These are phyloP conservation scores for Leptura quadrifasciata DNA, from an alignment of 2,888 invertebrate species.

Conservation along the genomic window DNA sequence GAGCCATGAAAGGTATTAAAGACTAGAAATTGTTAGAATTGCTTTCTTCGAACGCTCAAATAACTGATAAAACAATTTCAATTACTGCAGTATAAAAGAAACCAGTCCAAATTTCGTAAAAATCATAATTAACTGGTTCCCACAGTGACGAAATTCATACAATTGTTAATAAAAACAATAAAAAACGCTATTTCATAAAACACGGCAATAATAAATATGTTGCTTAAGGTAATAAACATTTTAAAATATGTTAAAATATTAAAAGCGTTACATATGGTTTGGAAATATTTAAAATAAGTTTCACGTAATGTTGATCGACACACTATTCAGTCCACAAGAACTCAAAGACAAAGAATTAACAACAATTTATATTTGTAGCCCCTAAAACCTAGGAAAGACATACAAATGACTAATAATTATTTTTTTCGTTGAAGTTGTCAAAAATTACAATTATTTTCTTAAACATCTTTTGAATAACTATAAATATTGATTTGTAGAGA, in stretches of 20 bases:
- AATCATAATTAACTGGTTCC: conserved; percentile 56
- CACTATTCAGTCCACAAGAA: background rate
- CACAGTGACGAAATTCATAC: conserved; percentile 62
- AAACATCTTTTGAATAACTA: too few relatives aligned
- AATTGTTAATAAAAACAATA: conserved; percentile 63
- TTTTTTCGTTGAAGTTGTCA: too few relatives aligned
- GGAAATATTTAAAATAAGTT: conserved; percentile 18
- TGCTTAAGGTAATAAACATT: conserved; percentile 51
- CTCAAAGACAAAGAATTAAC: background rate
- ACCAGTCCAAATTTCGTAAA: conserved; percentile 56
- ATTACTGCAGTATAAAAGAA: conserved; percentile 47
- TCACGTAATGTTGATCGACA: conserved; percentile 14
- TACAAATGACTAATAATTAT: too few relatives aligned
- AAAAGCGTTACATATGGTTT: conserved; percentile 35
- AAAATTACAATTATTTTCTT: too few relatives aligned
- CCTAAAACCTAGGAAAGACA: background rate
- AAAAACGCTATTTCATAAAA: conserved; percentile 61
- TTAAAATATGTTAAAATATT: conserved; percentile 51
- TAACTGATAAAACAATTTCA: conserved; percentile 37
- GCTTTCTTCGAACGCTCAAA: conserved; percentile 19
- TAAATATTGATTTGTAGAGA: too few relatives aligned
- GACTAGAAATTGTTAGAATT: conserved; percentile 3
- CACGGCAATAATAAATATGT: conserved; percentile 58
- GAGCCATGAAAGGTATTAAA: conserved; percentile 20
- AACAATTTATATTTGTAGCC: background rate